Evolutionary conservation across 2,113 vertebrate species (phyloP).

Genomic region (Ageneiosus marmoratus): DNA sequence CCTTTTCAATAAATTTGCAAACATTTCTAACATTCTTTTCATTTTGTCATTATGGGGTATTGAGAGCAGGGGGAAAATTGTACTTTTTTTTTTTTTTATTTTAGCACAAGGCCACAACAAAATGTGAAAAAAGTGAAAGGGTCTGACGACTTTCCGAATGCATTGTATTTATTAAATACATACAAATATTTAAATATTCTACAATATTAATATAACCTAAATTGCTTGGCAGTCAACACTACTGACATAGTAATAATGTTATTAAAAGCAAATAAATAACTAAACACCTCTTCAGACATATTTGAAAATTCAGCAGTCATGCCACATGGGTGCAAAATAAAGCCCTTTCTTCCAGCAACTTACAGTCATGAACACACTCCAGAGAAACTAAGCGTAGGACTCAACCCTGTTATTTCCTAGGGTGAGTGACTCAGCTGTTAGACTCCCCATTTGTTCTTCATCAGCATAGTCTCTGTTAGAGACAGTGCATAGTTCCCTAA

Average conservation of each 20-base stretch:
- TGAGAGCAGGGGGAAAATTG: too few relatives aligned
- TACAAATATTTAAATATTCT: too few relatives aligned
- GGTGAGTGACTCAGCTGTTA: conserved; percentile 11
- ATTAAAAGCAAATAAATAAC: not conserved
- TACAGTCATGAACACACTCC: not conserved
- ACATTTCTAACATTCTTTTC: too few relatives aligned
- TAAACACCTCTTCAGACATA: not conserved
- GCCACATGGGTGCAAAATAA: conserved; percentile 1
- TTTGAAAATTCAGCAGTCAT: not conserved
- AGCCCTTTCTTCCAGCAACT: not conserved
- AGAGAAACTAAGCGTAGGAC: not conserved
- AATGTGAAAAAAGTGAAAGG: too few relatives aligned
- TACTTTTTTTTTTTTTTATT: too few relatives aligned
- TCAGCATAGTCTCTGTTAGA: conserved; percentile 1
- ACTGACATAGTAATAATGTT: not conserved
- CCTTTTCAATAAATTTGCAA: too few relatives aligned
- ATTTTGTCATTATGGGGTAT: too few relatives aligned
- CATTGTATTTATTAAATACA: too few relatives aligned
- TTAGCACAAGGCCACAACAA: too few relatives aligned
- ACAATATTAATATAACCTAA: too few relatives aligned
- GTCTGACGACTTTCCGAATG: too few relatives aligned
- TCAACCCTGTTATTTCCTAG: conserved; percentile 9
- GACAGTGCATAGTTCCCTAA: conserved; percentile 12
- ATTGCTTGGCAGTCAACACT: too few relatives aligned
- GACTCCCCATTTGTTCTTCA: conserved; percentile 15